Evolutionary conservation across 2,888 invertebrate genomes (phyloP), one percentile per base, ranked within the genome.

Genomic region (Trichogramma dendrolimi): DNA sequence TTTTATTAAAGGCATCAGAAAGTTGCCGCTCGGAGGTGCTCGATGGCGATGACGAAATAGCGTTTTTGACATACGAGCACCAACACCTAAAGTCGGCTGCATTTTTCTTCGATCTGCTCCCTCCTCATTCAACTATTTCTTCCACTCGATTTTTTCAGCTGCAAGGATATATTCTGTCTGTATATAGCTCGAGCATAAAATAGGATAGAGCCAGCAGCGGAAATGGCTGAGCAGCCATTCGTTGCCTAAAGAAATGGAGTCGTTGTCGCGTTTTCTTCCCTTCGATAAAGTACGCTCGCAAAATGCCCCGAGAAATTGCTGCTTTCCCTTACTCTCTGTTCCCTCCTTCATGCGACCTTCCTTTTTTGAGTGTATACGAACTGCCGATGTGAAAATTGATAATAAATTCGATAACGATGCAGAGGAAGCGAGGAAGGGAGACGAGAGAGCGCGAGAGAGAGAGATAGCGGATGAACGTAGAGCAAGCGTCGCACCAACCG

Each of bases 221-320:
- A 78, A 78, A 79, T 78, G 77, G 78, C 72, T 77, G 77, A 77
- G 73, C 75, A 78, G 72, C 73, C 77, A 77, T 77, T 78, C 77
- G 78, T 71, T 73, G 73, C 71, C 74, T 73, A 72, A 69, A 73
- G 76, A 78, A 78, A 78, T 77, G 75, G 74, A 78, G 76, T 77
- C 72, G 64, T 38, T 6, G 43, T 27, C 43, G 61, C 44, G 27
- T 53, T 42, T 11, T 59, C n/a, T 55, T 43, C 40, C 62, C 67
- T 56, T 48, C 55, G 59, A 27, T 66, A 66, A 63, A 63, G 52
- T 63, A 55, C 55, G 43, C 61, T 57, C 57, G 60, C 61, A 64
- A 64, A 66, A 70, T 64, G 62, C 67, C 61, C 63, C 61, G 67
- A 70, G 71, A 77, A 77, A 78, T 78, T 76, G 75, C 76, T 75